These are phyloP conservation scores for Temnothorax ravouxi DNA, from an alignment of 2,888 invertebrate genomes.

Conservation along the genomic window DNA sequence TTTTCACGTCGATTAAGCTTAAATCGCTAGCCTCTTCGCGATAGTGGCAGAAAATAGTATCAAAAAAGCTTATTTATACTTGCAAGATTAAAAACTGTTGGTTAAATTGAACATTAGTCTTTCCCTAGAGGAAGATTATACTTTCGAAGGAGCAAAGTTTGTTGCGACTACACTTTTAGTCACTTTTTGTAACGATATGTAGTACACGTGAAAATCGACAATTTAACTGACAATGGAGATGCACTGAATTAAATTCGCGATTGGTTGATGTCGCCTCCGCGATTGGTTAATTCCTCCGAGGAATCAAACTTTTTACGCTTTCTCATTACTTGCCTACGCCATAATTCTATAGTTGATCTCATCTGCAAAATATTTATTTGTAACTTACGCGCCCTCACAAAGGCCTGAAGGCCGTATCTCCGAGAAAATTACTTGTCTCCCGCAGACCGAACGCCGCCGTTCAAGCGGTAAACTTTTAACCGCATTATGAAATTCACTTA, in stretches of 20 bases:
- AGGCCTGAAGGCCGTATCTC: neutral
- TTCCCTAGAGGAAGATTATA: neutral
- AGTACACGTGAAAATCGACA: neutral
- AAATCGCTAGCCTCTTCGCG: neutral
- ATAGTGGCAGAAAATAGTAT: neutral
- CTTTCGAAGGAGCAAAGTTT: neutral
- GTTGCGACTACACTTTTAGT: constrained; percentile 2
- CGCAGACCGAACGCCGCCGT: constrained; percentile 42
- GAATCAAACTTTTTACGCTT: neutral
- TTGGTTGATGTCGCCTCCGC: neutral
- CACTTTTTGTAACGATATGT: neutral
- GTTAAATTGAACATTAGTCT: constrained; percentile 4
- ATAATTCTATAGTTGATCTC: constrained; percentile 11
- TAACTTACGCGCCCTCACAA: neutral
- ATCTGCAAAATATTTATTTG: constrained; percentile 40
- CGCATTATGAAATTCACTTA: constrained; percentile 60
- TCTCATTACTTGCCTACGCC: neutral
- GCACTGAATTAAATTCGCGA: neutral
- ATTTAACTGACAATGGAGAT: constrained; percentile 3
- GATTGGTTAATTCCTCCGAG: constrained; percentile 14
- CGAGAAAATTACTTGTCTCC: constrained; percentile 54
- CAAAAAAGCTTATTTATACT: neutral
- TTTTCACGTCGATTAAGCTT: constrained; percentile 8
- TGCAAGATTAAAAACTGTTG: neutral
- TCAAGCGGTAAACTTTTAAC: constrained; percentile 55